A percentile compares a stretch with the other conserved stretches of the same genome.
phyloP scores from a whole-genome alignment of 2,797 vertebrate species.

The Toxotes lorentzi region DNA sequence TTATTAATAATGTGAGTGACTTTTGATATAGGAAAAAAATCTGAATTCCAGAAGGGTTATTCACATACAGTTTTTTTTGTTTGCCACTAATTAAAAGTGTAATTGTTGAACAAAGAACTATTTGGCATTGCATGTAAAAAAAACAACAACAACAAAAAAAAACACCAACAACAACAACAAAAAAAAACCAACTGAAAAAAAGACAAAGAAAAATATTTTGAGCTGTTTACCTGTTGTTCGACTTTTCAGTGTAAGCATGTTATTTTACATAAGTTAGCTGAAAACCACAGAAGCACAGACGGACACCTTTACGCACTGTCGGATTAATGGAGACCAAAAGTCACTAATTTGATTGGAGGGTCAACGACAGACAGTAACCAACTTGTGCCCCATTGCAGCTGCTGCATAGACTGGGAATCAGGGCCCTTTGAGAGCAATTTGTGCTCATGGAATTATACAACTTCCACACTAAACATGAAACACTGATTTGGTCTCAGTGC shows the following conservation, averaged over 20 bases:
- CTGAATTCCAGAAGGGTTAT: not conserved
- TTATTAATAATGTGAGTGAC: conserved; percentile 74
- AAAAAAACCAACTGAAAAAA: not conserved
- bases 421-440: not conserved
- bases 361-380: not conserved
- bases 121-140: not conserved
- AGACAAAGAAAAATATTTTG: not conserved
- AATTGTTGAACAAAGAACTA: not conserved
- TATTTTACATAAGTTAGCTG: not conserved
- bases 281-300: not conserved
- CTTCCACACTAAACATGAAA: not conserved
- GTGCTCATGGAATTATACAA: not conserved
- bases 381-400: not conserved
- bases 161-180: too few relatives aligned
- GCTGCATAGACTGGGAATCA: not conserved
- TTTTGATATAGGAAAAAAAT: conserved; percentile 49
- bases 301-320: not conserved
- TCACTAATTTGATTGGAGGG: not conserved
- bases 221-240: not conserved
- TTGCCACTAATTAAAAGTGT: conserved; percentile 4
- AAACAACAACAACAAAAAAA: too few relatives aligned
- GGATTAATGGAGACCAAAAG: not conserved
- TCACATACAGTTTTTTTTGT: conserved; percentile 9
- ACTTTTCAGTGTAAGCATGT: not conserved
- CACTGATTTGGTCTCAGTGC: not conserved